These are phyloP conservation scores for Camelus dromedarius DNA, from an alignment of 2,113 vertebrate species.

Conservation along the genomic window DNA sequence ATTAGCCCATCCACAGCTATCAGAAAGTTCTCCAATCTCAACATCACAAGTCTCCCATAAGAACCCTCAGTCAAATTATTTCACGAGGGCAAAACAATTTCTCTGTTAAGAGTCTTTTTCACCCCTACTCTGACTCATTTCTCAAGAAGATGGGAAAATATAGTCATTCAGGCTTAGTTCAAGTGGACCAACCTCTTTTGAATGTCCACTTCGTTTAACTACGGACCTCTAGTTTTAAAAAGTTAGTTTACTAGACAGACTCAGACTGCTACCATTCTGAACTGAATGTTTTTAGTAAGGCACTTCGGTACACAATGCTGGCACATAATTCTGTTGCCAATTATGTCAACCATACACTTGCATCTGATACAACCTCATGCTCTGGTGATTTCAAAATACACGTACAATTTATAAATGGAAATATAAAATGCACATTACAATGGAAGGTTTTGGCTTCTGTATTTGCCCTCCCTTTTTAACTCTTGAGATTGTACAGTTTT, in stretches of 20 bases:
- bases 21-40: background rate
- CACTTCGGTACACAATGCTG: background rate
- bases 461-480: conserved; percentile 1
- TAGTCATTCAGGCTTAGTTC: background rate
- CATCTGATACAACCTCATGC: background rate
- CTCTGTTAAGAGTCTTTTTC: background rate
- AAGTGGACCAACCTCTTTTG: background rate
- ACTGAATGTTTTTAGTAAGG: background rate
- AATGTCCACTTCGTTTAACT: conserved; percentile 1
- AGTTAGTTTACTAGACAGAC: background rate
- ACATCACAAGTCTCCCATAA: background rate
- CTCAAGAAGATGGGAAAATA: conserved; percentile 34
- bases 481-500: background rate
- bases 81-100: conserved; percentile 15
- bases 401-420: background rate
- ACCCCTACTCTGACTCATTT: background rate
- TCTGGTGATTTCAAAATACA: conserved; percentile 54
- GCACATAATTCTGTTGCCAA: background rate
- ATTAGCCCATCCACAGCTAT: background rate
- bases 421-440: background rate
- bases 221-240: background rate
- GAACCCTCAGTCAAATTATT: conserved; percentile 20
- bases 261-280: background rate
- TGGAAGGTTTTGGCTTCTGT: background rate
- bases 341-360: background rate